Evolutionary conservation across 2,888 invertebrate genomes (phyloP).

Genomic region (Tiphia femorata): DNA sequence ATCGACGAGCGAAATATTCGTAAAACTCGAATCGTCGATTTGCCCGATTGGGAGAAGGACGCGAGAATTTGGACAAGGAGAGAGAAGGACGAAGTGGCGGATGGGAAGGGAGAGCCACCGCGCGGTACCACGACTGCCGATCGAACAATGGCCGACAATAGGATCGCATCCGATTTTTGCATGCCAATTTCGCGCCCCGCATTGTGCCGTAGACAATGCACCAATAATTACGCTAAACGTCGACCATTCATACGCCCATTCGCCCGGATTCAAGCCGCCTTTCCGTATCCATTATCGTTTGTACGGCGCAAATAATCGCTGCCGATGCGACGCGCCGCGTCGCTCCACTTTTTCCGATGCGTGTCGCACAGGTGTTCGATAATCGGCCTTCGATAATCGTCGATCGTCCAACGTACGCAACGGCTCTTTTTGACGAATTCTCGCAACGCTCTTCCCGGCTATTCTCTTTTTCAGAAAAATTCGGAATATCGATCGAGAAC

Average conservation of each 20-base stretch:
- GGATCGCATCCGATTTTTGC: conserved; percentile 68
- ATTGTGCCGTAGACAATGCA: conserved; percentile 67
- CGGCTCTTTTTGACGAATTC: no score
- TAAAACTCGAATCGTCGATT: conserved; percentile 37
- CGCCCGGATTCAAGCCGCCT: conserved; percentile 65
- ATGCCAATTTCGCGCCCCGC: conserved; percentile 65
- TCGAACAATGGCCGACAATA: conserved; percentile 64
- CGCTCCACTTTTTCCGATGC: conserved; percentile 32
- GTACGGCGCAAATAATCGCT: conserved; percentile 58
- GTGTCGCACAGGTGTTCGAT: conserved; percentile 33
- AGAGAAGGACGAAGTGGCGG: conserved; percentile 23
- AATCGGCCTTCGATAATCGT: conserved; percentile 36
- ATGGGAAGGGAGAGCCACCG: conserved; percentile 22
- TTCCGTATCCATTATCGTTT: conserved; percentile 65
- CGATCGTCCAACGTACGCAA: conserved; percentile 17
- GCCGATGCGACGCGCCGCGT: conserved; percentile 45
- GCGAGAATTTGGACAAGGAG: not conserved
- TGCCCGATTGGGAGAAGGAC: conserved; percentile 13
- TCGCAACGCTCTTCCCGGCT: no score
- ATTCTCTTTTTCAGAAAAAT: no score
- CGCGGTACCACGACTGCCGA: conserved; percentile 37
- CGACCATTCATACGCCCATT: conserved; percentile 66
- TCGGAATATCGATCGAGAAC: no score
- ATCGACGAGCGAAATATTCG: conserved; percentile 51
- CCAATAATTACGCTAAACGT: conserved; percentile 68